Base-by-base conservation (phyloP, 2,888 invertebrate species). In the Pediacus dermestoides region DNA sequence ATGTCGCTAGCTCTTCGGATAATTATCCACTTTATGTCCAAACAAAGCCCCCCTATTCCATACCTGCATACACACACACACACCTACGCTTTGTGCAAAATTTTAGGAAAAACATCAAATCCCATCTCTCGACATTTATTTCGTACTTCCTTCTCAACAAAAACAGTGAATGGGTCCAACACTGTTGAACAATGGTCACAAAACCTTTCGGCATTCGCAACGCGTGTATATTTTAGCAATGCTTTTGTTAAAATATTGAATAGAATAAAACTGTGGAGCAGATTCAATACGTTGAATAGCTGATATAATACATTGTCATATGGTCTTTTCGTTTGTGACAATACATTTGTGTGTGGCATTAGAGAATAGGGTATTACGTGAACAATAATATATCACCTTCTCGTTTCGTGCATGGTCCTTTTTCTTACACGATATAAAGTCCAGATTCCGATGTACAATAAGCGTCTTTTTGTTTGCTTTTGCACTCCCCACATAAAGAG, bases 261-360 rank as follows among this genome's bases (percentile, higher is more conserved):
- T 64, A 62, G 14, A 15, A 9, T 28, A 28, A 28, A 28, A 28
- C 25, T 25, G 25, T 25, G 28, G n/a, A 63, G 61, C 53, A 59
- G 62, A 66, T 66, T 67, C 64, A 66, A 64, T 66, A 58, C 63
- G 47, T 44, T 64, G 60, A 66, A 64, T 66, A 58, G 63, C 63
- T 60, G 66, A 68, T 67, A 68, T 67, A 68, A 68, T 67, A 67
- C 66, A 69, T 68, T 69, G 69, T 69, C 67, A 68, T 63, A 67
- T 66, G 67, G 66, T 67, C 64, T 68, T 67, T 68, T 67, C 59
- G 59, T 53, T 28, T 55, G 58, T 60, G 63, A 68, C 67, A 68
- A 69, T 67, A 55, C 63, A 9, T 63, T 64, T 67, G 66, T 68
- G 67, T 67, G 67, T 66, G 67, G 64, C 60, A 64, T 64, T 62